A percentile compares a stretch with the other conserved stretches of the same genome.
Conservation (phyloP, 2,797 vertebrate genomes). For the Oreonectes daqikongensis region DNA sequence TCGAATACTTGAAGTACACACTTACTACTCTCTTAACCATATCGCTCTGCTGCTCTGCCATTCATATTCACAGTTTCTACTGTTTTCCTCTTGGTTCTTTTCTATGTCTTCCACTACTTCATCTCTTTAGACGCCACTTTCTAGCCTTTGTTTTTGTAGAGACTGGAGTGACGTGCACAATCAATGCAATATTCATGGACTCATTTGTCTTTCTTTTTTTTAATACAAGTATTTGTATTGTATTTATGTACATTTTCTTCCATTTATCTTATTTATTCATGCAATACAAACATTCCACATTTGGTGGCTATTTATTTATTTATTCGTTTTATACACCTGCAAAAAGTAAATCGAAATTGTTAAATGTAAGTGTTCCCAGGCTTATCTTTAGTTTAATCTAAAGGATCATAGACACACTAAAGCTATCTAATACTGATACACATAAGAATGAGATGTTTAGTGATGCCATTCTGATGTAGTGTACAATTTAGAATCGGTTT, state of each 20-base stretch:
- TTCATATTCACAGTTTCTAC: conserved; percentile 70
- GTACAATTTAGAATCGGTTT: conserved; percentile 42
- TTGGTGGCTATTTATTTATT: conserved; percentile 95
- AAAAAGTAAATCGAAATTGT: conserved; percentile 52
- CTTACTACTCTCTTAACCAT: conserved; percentile 60
- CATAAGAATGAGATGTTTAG: conserved; percentile 41
- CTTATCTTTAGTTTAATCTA: conserved; percentile 51
- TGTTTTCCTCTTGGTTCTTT: conserved; percentile 60
- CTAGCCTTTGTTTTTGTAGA: conserved; percentile 75
- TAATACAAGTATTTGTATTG: conserved; percentile 74
- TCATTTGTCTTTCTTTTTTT: conserved; percentile 59
- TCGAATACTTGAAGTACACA: conserved; percentile 86
- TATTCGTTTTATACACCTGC: conserved; percentile 75
- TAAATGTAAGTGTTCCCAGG: conserved; percentile 61
- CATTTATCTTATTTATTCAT: conserved; percentile 91
- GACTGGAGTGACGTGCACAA: conserved; percentile 90
- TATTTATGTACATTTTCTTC: conserved; percentile 74
- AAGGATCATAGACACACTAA: conserved; percentile 76
- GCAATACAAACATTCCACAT: conserved; percentile 85
- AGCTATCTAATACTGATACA: conserved; percentile 66
- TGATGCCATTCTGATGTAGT: conserved; percentile 46
- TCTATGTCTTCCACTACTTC: conserved; percentile 50
- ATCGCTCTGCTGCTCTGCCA: conserved; percentile 62
- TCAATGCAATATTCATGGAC: conserved; percentile 94
- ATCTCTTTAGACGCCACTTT: conserved; percentile 76